A percentile compares a stretch with the other conserved stretches of the same genome.
Evolutionary conservation across 1,140 invertebrate species (phyloP).

Genomic region (Mactra quadrangularis): DNA sequence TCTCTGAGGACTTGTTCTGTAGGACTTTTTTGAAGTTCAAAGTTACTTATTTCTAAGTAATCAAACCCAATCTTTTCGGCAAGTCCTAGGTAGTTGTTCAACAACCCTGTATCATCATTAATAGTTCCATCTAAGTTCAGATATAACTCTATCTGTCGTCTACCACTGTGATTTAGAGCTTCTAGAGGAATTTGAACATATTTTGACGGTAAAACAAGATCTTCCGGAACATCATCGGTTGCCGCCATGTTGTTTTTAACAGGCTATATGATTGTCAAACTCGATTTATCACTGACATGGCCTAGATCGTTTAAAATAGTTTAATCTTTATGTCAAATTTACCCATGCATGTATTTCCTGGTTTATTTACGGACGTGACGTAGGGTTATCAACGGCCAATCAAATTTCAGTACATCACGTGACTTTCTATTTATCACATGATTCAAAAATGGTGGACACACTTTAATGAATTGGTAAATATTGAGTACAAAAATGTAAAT

Average conservation of each 20-base stretch:
- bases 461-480: too few relatives aligned
- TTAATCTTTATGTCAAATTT: too few relatives aligned
- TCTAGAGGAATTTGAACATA: slow-evolving; percentile 34
- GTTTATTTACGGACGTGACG: too few relatives aligned
- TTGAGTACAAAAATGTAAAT: too few relatives aligned
- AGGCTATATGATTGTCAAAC: too few relatives aligned
- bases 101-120: slow-evolving; percentile 29
- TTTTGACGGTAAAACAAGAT: slow-evolving; percentile 37
- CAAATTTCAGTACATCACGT: not conserved
- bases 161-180: slow-evolving; percentile 30
- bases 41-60: slow-evolving; percentile 55
- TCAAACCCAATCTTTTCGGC: slow-evolving; percentile 54
- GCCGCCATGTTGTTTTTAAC: slow-evolving; percentile 22
- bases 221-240: slow-evolving; percentile 5
- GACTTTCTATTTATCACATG: slow-evolving; percentile 30
- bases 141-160: slow-evolving; percentile 37
- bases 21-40: slow-evolving; percentile 50
- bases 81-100: slow-evolving; percentile 55
- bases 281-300: too few relatives aligned
- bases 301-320: too few relatives aligned
- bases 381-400: too few relatives aligned
- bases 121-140: slow-evolving; percentile 42
- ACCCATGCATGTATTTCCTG: too few relatives aligned
- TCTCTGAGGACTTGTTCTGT: slow-evolving; percentile 46
- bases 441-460: slow-evolving; percentile 34